Percentiles rank a stretch among this genome's conserved stretches.
Conservation (phyloP, 2,797 vertebrate species). For the Chelidonichthys spinosus region DNA sequence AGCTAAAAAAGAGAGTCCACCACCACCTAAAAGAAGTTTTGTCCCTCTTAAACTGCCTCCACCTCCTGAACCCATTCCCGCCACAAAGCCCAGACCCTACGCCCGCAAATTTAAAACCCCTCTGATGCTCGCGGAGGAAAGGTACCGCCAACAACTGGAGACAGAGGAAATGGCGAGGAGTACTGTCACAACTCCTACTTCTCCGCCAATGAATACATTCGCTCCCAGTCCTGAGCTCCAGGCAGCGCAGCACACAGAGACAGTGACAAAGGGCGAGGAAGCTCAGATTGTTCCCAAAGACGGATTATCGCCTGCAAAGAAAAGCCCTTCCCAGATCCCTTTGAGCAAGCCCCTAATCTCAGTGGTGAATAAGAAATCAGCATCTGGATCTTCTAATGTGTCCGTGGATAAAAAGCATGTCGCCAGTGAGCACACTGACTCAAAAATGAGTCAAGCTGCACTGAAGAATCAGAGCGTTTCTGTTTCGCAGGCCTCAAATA, state of each 20-base stretch:
- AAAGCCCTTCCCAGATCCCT: conserved; percentile 69
- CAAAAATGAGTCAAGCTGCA: conserved; percentile 56
- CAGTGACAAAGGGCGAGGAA: conserved; percentile 51
- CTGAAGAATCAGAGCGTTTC: conserved; percentile 41
- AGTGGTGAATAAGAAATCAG: conserved; percentile 75
- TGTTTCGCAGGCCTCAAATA: conserved; percentile 45
- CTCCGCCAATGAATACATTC: conserved; percentile 53
- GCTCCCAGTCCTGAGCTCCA: conserved; percentile 31
- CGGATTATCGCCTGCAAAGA: conserved; percentile 48
- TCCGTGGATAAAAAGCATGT: conserved; percentile 67
- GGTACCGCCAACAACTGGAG: conserved; percentile 85
- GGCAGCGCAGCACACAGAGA: conserved; percentile 37
- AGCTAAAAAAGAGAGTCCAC: conserved; percentile 70
- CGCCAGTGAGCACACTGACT: conserved; percentile 39
- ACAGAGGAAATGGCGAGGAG: conserved; percentile 83
- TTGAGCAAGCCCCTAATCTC: conserved; percentile 76
- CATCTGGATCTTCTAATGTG: conserved; percentile 50
- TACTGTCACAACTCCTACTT: conserved; percentile 74
- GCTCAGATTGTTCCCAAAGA: conserved; percentile 52
- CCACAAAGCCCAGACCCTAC: conserved; percentile 78
- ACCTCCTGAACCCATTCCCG: conserved; percentile 71
- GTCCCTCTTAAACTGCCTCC: conserved; percentile 86
- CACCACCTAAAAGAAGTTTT: conserved; percentile 73
- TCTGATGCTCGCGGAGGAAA: conserved; percentile 94
- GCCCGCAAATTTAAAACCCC: conserved; percentile 94